Evolutionary conservation across 2,888 invertebrate genomes (phyloP).

Genomic region (Gortyna flavago): DNA sequence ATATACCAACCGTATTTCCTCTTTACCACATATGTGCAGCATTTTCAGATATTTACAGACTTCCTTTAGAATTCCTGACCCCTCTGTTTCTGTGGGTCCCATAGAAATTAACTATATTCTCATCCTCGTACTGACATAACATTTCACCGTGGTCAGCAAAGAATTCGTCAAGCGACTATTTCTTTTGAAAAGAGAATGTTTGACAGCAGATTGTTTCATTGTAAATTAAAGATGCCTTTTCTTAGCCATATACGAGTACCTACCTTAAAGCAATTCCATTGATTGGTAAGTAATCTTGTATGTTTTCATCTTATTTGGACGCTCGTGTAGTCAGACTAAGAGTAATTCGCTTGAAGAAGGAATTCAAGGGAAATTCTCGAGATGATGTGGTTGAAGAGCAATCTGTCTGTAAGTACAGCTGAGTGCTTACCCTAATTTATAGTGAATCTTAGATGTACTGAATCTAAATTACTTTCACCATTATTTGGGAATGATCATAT

Average conservation of each 20-base stretch:
- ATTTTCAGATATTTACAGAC: neutral
- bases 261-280: neutral
- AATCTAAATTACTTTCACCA: neutral
- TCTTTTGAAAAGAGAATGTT: neutral
- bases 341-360: constrained; percentile 7
- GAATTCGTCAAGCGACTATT: neutral
- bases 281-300: neutral
- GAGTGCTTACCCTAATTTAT: neutral
- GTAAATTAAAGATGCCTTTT: neutral
- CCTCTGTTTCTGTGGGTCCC: neutral
- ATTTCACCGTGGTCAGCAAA: neutral
- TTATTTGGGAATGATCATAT: neutral
- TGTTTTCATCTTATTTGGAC: neutral
- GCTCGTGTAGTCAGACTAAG: neutral
- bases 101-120: neutral
- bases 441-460: neutral
- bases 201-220: neutral
- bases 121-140: neutral
- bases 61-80: neutral
- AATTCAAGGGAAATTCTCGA: constrained; percentile 6
- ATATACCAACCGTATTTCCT: too few relatives aligned
- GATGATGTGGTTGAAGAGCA: constrained; percentile 13
- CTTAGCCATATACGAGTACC: too few relatives aligned
- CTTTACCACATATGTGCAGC: neutral
- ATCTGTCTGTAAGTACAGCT: neutral